Base-by-base conservation (phyloP, 53 echinoderm and acorn worm species). In the Paelopatides confundens region DNA sequence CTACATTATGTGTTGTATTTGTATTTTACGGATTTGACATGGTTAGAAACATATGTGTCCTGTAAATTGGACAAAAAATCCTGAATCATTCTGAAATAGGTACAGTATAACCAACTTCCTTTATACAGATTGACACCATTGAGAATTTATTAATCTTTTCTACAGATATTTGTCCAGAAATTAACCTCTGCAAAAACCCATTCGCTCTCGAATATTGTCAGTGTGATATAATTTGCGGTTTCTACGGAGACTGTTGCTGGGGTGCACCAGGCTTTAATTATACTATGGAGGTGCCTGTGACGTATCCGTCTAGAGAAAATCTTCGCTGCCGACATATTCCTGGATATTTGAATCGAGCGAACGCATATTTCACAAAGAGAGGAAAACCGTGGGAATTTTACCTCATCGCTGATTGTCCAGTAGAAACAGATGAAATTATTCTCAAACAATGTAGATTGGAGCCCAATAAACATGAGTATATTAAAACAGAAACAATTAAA, bases 361-460 rank as follows among this genome's bases (percentile, higher is more conserved):
- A 4, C 0, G 11, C 3, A 8, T 62, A 6, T 62, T 2, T 0
- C 63, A 6, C 23, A 62, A 62, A 0, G 15, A 5, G 11, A 4
- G 4, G 63, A 28, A 28, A 0, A 62, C 4, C 28, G 2, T 58
- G 17, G 58, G 24, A 21, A 58, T 21, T 6, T 58, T 18, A 21
- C 21, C 5, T 77, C 24, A 29, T 77, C 8, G 39, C 48, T 29
- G 77, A 77, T 77, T 77, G 77, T 39, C 77, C 77, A 31, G 13
- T 4, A 47, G 48, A 3, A 37, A 77, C 77, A 1, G 30, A 48
- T 23, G 12, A 49, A 46, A 15, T 14, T 23, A 47, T 50, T 17
- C 49, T 5, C 14, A 24, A 28, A 24, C 27, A 11, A 30, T 78
- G 78, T 31, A 28, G 1, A 12, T 21, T 9, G 31, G 31, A 8